A percentile compares a stretch with the other conserved stretches of the same genome.
Evolutionary conservation across 2,113 vertebrate genomes (phyloP).

Genomic region (Haliaeetus leucogaster): DNA sequence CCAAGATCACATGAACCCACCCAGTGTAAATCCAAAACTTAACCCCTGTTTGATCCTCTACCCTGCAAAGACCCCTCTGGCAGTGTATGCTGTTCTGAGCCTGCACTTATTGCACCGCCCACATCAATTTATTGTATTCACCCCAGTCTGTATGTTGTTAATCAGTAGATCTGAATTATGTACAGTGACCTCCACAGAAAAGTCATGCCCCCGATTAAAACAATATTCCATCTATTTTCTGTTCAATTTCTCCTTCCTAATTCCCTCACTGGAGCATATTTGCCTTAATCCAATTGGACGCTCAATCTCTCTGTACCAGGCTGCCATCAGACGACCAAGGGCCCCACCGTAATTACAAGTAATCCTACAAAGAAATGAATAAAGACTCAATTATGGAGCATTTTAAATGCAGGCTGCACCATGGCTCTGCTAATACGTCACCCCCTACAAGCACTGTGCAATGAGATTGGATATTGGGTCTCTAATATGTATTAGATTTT

Average conservation of each 20-base stretch:
- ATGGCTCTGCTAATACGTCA: background rate
- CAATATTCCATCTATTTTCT: conserved; percentile 7
- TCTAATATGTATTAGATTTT: conserved; percentile 7
- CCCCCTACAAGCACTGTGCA: background rate
- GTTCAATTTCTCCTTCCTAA: conserved; percentile 12
- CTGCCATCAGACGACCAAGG: background rate
- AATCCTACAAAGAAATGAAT: conserved; percentile 48
- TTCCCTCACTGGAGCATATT: conserved; percentile 26
- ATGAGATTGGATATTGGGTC: background rate
- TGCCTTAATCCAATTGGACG: conserved; percentile 17
- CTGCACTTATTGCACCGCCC: background rate
- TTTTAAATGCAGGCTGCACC: background rate
- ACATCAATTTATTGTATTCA: background rate
- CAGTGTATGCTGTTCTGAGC: background rate
- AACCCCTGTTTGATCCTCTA: background rate
- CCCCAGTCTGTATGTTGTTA: background rate
- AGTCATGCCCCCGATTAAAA: background rate
- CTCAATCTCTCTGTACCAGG: background rate
- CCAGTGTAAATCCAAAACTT: background rate
- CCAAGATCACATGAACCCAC: background rate
- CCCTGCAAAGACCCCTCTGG: background rate
- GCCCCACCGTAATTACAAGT: conserved; percentile 13
- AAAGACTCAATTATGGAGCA: conserved; percentile 30
- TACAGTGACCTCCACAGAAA: background rate
- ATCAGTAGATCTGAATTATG: background rate